These are phyloP conservation scores for Galaxias olidus DNA, from an alignment of 2,797 vertebrate genomes.

Conservation along the genomic window DNA sequence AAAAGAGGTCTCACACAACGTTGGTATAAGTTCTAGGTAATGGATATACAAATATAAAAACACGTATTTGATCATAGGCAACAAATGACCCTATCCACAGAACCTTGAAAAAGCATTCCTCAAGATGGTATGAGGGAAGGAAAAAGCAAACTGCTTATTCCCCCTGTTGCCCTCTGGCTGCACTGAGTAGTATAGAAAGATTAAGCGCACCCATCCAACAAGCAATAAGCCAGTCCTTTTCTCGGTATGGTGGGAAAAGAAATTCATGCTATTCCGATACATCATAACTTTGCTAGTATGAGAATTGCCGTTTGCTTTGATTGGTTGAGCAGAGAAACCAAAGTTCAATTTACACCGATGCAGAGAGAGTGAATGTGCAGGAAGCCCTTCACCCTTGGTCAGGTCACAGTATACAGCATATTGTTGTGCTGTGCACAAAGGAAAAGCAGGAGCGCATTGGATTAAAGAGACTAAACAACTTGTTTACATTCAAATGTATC, in stretches of 20 bases:
- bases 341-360: not conserved
- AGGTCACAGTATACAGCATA: not conserved
- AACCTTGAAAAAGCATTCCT: not conserved
- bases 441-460: too few relatives aligned
- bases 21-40: not conserved
- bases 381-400: not conserved
- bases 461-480: too few relatives aligned
- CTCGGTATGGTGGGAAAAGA: not conserved
- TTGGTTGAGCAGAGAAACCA: not conserved
- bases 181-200: slow-evolving; percentile 2
- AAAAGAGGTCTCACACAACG: not conserved
- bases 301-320: not conserved
- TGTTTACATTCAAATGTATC: too few relatives aligned
- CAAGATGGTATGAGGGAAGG: not conserved
- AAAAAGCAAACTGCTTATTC: not conserved
- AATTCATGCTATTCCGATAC: slow-evolving; percentile 5
- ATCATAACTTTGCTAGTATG: slow-evolving; percentile 4
- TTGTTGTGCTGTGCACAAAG: too few relatives aligned
- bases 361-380: not conserved
- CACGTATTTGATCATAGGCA: too few relatives aligned
- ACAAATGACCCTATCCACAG: not conserved
- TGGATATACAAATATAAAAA: too few relatives aligned
- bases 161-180: not conserved
- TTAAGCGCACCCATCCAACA: not conserved
- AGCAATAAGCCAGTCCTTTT: slow-evolving; percentile 1